Base-by-base conservation (phyloP, 1,140 invertebrate species). In the Nephila pilipes region DNA sequence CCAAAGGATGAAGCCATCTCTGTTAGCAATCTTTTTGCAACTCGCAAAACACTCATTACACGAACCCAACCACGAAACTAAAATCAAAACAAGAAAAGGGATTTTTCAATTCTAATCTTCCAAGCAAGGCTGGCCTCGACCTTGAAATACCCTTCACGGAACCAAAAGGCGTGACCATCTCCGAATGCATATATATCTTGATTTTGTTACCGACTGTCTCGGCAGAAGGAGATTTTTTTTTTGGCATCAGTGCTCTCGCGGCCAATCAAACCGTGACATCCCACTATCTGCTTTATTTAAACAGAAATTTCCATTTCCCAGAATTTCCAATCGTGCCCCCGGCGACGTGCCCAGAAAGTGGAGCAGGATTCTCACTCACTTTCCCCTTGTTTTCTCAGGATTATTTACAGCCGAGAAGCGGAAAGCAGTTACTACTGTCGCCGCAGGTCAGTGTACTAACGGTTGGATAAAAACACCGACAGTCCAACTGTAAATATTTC, bases 91-190 rank as follows among this genome's bases (percentile, higher is more conserved):
- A 32, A 14, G 20, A 32, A 16, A 8, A 18, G 25, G 36, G 69
- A 36, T 75, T 75, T 75, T 75, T 75, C 29, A 75, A 32, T 75
- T 32, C 29, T 25, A 75, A 75, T 75, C 65, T 75, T 36, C 65
- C 65, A 75, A 60, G 55, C 29, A 55, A 57, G 55, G 83, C 20
- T n/a, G 55, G 4, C 29, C 29, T 57, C 29, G 83, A 85, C 83
- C 83, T 85, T 85, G 83, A 85, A 85, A 85, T 85, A 55, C 83
- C 83, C 83, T 85, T 57, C 83, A 85, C 55, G 55, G 54, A 85
- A 6, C 38, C 57, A 60, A 85, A 85, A 85, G 83, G 83, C 83
- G 83, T 85, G 83, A 85, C 83, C 29, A 85, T 10, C 29, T 57
- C 55, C 38, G 36, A 22, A 25, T 32, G 32, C 32, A 36, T 29